Conservation (phyloP, 2,797 vertebrate genomes). For the Acanthurus lineatus region DNA sequence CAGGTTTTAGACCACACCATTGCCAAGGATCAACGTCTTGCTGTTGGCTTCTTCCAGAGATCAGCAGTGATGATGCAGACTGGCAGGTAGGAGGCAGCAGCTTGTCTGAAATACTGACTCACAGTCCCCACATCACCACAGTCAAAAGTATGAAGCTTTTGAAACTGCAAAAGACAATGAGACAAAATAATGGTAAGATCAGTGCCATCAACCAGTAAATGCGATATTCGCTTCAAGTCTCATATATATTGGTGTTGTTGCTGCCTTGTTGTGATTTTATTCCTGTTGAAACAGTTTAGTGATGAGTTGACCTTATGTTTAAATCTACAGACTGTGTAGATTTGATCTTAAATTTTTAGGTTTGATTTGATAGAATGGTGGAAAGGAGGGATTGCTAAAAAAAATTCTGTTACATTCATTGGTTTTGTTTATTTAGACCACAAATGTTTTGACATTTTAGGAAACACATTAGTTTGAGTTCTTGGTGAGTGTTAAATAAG, state of each 20-base stretch:
- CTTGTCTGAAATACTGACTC: not conserved
- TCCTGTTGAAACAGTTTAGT: not conserved
- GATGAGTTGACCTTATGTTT: not conserved
- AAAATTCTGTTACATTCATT: too few species aligned
- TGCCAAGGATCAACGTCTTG: constrained; percentile 88
- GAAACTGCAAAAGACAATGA: not conserved
- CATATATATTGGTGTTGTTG: not conserved
- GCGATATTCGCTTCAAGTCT: not conserved
- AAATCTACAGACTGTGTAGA: not conserved
- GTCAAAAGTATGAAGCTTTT: not conserved
- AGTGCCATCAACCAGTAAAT: not conserved
- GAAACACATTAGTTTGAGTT: not conserved
- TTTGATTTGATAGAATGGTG: too few species aligned
- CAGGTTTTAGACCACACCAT: constrained; percentile 89
- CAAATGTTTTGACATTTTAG: not conserved
- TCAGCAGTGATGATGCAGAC: constrained; percentile 87
- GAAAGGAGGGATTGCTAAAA: too few species aligned
- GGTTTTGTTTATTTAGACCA: not conserved
- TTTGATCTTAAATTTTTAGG: not conserved
- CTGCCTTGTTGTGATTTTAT: not conserved
- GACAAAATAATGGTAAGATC: not conserved
- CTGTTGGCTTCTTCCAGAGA: constrained; percentile 92
- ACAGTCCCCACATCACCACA: not conserved
- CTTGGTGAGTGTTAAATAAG: not conserved
- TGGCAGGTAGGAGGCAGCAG: constrained; percentile 79